Base-by-base conservation (phyloP, 2,888 invertebrate species). In the Leptinotarsa rubiginosa region DNA sequence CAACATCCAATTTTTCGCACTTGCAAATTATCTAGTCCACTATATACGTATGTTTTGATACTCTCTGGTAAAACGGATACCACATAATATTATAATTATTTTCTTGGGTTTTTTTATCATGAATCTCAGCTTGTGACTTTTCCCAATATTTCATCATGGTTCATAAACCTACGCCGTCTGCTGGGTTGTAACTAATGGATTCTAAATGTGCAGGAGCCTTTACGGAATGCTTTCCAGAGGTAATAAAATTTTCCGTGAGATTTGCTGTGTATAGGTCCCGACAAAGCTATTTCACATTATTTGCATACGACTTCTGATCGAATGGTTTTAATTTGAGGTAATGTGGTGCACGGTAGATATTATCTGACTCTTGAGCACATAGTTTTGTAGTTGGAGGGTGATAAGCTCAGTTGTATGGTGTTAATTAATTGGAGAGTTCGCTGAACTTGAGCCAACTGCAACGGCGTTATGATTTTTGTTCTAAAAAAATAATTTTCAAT, bases 241-340 rank as follows among this genome's bases (percentile, higher is more conserved):
- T 73, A 71, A 80, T 81, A 82, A 83, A 81, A 83, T 83, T 83
- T 83, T 82, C 83, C 79, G 77, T 82, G 79, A 81, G 80, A 83
- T 83, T 83, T 81, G 79, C 81, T 78, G 77, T 77, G 79, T 77
- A 78, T 77, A 78, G 78, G 79, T 76, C 76, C 76, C 76, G 76
- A 78, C 81, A 80, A 80, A 81, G 83, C 85, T 83, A 85, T 85
- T 85, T 84, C 84, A 75, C 80, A 79, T 84, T 85, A 85, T 85
- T 86, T 85, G 83, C 84, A 85, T 82, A 78, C 77, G 77, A 67
- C 81, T 77, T 80, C 79, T 73, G 71, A 77, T 77, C 75, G 76
- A 74, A 73, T 73, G 69, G 67, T 31, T 62, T 62, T 72, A 73
- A 73, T 73, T 73, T 69, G 73, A 69, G 56, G 69, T 65, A 73